These are phyloP conservation scores for Parus major DNA, from an alignment of 2,113 vertebrate species.

Conservation along the genomic window DNA sequence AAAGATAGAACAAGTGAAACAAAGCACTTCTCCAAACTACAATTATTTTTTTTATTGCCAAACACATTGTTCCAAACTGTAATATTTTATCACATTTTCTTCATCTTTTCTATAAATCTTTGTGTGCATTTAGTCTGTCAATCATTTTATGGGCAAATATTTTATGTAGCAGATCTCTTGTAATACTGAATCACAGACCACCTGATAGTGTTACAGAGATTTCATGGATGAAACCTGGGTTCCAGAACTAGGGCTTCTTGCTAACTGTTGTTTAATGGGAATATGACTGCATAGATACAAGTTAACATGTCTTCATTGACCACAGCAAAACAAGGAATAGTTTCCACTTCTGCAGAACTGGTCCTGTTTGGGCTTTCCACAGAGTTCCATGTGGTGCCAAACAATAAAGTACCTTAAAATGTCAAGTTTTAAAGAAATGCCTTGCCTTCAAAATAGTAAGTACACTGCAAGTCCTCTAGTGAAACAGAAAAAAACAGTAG, in stretches of 20 bases:
- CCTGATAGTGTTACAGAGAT: background rate
- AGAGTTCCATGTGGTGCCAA: background rate
- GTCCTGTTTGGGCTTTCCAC: background rate
- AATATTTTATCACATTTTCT: background rate
- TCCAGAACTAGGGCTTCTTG: background rate
- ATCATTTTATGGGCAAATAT: background rate
- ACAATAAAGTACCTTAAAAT: background rate
- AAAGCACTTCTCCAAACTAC: background rate
- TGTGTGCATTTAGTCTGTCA: background rate
- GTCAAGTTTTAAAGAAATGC: background rate
- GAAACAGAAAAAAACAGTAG: background rate
- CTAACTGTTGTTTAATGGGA: background rate
- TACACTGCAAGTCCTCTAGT: background rate
- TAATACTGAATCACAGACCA: slow-evolving; percentile 28
- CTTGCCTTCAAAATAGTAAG: background rate
- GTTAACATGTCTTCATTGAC: background rate
- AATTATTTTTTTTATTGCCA: background rate
- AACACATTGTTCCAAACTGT: background rate
- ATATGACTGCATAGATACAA: background rate
- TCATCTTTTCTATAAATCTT: background rate
- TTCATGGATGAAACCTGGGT: background rate
- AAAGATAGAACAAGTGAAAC: fast-evolving
- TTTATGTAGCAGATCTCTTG: background rate
- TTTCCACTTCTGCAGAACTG: background rate
- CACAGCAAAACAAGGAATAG: background rate